phyloP scores from a whole-genome alignment of 2,888 invertebrate species.

The Dimorphilus gyrociliatus region DNA sequence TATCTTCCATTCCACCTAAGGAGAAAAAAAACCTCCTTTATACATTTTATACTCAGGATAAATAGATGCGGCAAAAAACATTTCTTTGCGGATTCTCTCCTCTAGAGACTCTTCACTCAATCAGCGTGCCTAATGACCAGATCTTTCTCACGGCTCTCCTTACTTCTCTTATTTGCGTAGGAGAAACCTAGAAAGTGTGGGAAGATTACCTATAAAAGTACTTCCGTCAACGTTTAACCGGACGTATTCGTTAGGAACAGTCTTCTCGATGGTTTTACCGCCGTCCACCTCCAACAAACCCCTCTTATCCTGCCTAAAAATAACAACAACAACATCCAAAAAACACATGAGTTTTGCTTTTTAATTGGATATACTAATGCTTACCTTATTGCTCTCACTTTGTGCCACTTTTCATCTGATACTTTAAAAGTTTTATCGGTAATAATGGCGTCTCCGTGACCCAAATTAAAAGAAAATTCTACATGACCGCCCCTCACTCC shows the following conservation, averaged over 20 bases:
- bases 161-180: too few species aligned
- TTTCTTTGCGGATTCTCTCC: too few species aligned
- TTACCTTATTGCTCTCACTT: constrained; percentile 56
- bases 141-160: too few species aligned
- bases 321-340: constrained; percentile 1
- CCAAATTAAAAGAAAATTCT: constrained; percentile 61
- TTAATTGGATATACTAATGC: constrained; percentile 4
- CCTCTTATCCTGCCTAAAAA: constrained; percentile 58
- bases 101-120: too few species aligned
- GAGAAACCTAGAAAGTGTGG: too few species aligned
- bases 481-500: constrained; percentile 64
- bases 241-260: constrained; percentile 64
- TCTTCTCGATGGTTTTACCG: constrained; percentile 57
- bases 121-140: too few species aligned
- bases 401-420: constrained; percentile 75
- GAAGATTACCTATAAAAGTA: constrained; percentile 72
- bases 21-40: constrained; percentile 25
- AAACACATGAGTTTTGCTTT: constrained; percentile 4
- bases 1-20: constrained; percentile 63
- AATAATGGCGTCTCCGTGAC: constrained; percentile 68
- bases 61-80: too few species aligned
- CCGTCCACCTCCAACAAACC: constrained; percentile 73
- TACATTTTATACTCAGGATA: too few species aligned
- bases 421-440: constrained; percentile 67
- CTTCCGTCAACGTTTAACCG: constrained; percentile 75